Percentiles rank a stretch among this genome's conserved stretches.
Evolutionary conservation across 2,797 vertebrate species (phyloP).

Genomic region (Spea hammondii): DNA sequence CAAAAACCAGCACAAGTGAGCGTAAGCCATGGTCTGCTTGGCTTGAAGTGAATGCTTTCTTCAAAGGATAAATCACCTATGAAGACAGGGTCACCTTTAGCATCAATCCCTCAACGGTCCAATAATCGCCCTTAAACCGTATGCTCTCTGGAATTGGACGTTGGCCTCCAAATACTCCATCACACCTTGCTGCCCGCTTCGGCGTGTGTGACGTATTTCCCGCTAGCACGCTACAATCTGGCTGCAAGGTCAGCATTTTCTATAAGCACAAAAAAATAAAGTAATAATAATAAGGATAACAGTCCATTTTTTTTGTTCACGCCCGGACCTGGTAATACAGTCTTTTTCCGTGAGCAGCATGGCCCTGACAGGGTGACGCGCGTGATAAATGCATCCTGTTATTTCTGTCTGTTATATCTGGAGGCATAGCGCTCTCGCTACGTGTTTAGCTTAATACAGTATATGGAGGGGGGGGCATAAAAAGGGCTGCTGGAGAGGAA

Average conservation of each 20-base stretch:
- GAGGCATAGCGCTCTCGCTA: constrained; percentile 15
- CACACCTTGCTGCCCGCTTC: not conserved
- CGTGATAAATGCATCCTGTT: constrained; percentile 45
- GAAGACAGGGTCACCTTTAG: too few species aligned
- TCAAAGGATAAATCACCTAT: too few species aligned
- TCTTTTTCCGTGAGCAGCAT: constrained; percentile 30
- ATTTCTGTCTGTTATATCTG: constrained; percentile 42
- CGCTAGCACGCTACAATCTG: constrained; percentile 17
- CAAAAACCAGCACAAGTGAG: too few species aligned
- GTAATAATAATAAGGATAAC: constrained; percentile 32
- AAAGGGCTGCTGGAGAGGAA: constrained; percentile 14
- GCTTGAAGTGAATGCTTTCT: too few species aligned
- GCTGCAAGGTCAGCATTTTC: constrained; percentile 42
- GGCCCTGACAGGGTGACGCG: constrained; percentile 20
- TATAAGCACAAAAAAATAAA: not conserved
- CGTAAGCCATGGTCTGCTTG: too few species aligned
- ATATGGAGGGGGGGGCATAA: constrained; percentile 21
- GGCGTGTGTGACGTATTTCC: constrained; percentile 14
- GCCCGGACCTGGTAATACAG: constrained; percentile 36
- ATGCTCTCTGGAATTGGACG: not conserved
- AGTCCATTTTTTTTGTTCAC: constrained; percentile 22
- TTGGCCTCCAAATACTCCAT: constrained; percentile 5
- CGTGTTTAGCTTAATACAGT: constrained; percentile 38
- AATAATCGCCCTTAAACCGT: not conserved
- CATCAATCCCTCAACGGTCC: not conserved